phyloP scores from a whole-genome alignment of 2,113 vertebrate genomes.

The Micronisus gabar region DNA sequence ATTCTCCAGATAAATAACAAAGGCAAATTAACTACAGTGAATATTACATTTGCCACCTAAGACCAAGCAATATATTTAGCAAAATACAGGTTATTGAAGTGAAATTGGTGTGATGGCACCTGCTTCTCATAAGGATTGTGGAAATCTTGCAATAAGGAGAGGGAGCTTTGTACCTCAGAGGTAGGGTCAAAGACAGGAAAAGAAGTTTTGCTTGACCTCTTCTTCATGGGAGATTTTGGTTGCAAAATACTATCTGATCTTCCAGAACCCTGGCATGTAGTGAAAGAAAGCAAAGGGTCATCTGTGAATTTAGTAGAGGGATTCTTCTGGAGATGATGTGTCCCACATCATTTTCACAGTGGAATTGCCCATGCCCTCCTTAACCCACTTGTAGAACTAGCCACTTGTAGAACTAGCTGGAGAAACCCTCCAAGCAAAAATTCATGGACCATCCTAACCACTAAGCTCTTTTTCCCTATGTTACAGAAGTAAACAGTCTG shows the following conservation, averaged over 20 bases:
- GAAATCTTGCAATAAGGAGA: neutral
- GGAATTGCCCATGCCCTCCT: neutral
- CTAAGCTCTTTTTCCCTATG: neutral
- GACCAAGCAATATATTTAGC: neutral
- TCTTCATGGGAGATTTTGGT: neutral
- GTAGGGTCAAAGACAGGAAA: neutral
- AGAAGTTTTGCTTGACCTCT: neutral
- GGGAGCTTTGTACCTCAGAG: neutral
- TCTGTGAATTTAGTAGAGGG: neutral
- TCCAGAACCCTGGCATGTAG: neutral
- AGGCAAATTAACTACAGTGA: neutral
- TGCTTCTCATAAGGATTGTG: neutral
- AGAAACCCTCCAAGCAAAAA: neutral
- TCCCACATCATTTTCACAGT: neutral
- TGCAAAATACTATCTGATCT: neutral
- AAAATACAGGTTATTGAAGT: neutral
- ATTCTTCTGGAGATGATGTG: neutral
- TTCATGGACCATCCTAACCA: neutral
- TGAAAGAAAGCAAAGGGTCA: neutral
- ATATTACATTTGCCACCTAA: neutral
- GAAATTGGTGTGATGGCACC: neutral
- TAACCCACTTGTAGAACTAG: neutral
- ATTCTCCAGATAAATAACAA: conserved; percentile 2
- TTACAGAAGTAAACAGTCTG: neutral
- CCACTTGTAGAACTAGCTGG: neutral